These are phyloP conservation scores for Anas platyrhynchos DNA, from an alignment of 2,113 vertebrate species.

Conservation along the genomic window DNA sequence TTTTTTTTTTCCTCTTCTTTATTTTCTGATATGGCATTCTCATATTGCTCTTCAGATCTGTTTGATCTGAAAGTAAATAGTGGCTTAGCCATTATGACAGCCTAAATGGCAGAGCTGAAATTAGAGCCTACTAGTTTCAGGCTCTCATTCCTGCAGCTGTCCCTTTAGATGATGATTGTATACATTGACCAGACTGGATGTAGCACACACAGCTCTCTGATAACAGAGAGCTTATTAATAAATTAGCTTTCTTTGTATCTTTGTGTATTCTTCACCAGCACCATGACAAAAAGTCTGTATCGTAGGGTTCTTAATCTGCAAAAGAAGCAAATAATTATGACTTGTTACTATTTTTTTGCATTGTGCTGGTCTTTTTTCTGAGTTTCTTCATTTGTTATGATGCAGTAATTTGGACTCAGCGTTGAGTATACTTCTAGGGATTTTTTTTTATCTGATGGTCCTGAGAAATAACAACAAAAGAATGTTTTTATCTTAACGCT, in stretches of 20 bases:
- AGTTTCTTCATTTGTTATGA: background rate
- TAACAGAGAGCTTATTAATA: background rate
- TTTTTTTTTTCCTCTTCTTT: background rate
- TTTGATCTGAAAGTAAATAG: background rate
- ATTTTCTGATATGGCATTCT: background rate
- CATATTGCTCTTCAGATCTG: background rate
- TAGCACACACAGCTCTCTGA: background rate
- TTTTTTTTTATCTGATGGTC: no score
- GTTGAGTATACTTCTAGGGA: background rate
- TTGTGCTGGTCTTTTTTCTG: background rate
- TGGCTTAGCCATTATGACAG: background rate
- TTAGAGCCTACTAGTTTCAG: background rate
- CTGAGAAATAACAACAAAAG: background rate
- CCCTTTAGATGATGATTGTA: background rate
- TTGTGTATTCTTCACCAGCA: background rate
- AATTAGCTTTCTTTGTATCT: background rate
- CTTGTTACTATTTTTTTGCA: background rate
- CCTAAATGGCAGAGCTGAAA: background rate
- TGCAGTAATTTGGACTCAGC: background rate
- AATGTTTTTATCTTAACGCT: background rate
- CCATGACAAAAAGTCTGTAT: background rate
- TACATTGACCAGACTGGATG: background rate
- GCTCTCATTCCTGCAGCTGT: background rate
- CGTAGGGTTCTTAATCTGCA: background rate
- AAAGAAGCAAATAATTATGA: background rate